Percentiles rank a stretch among this genome's conserved stretches.
phyloP scores from a whole-genome alignment of 1,140 invertebrate genomes.

The Coelopa frigida region DNA sequence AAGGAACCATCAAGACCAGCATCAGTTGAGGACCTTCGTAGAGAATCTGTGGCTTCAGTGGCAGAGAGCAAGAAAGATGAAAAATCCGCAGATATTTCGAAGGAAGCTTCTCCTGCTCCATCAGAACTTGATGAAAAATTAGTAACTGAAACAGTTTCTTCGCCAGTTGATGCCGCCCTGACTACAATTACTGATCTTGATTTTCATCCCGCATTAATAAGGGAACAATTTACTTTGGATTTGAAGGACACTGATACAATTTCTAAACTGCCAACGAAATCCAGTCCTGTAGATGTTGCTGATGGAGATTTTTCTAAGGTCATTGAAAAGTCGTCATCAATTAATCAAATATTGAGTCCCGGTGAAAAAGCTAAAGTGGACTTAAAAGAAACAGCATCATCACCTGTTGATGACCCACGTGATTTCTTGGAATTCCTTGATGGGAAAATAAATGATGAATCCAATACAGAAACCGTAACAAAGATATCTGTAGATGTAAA shows the following conservation, averaged over 20 bases:
- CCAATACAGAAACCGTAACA: too few species aligned
- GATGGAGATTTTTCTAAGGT: constrained; percentile 23
- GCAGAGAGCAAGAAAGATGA: too few species aligned
- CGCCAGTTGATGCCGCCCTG: constrained; percentile 27
- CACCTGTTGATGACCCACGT: not conserved
- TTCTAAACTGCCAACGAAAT: constrained; percentile 25
- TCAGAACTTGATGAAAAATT: not conserved
- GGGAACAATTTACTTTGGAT: constrained; percentile 1
- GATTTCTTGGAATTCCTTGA: too few species aligned
- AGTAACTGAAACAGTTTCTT: constrained; percentile 25
- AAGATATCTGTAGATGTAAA: too few species aligned
- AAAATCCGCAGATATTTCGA: not conserved
- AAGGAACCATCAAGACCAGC: too few species aligned
- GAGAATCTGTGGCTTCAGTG: too few species aligned
- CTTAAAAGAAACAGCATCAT: not conserved
- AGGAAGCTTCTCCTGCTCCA: not conserved
- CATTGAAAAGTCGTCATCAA: too few species aligned
- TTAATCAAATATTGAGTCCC: too few species aligned
- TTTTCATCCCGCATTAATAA: not conserved
- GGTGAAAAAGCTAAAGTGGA: not conserved
- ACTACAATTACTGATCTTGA: constrained; percentile 11
- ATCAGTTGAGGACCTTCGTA: too few species aligned
- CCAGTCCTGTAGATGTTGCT: constrained; percentile 35
- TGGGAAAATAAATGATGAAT: too few species aligned
- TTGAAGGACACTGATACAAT: constrained; percentile 10